Base-by-base conservation (phyloP, 2,888 invertebrate genomes). In the Smittia sp. region DNA sequence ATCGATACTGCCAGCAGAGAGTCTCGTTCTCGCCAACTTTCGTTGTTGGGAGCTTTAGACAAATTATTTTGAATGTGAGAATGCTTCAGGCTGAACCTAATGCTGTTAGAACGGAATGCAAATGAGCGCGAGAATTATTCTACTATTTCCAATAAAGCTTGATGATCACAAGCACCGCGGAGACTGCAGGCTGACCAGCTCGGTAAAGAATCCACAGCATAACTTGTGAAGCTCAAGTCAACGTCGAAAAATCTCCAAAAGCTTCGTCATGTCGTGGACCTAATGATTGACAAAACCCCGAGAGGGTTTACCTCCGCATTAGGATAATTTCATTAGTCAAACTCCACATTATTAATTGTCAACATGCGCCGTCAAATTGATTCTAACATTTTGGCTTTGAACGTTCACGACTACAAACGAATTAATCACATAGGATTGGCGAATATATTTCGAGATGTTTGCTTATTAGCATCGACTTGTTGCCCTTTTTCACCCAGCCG, bases 1-100 rank as follows among this genome's bases (percentile, higher is more conserved):
- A 72, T 72, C 72, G 62, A 72, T 72, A 72, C 32, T 72, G 58
- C 39, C 20, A 22, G 18, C 72, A 72, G 72, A 72, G 58, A n/a
- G 25, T 27, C 72, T 72, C 62, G 20, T 72, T 72, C 18, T 62
- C 20, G 20, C 62, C 6, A 32, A 38, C 25, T 72, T 72, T 72
- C 27, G 27, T 58, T 38, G 72, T 67, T 41, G 41, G 27, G 9
- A 11, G 63, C 27, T 27, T 27, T 25, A 20, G 62, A 63, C 24
- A 63, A n/a, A 46, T 15, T 46, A 46, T n/a, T 46, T 46, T 11
- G 46, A 46, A 46, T 46, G 46, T 15, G 15, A 46, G 3, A 46
- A n/a, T n/a, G 46, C 46, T 46, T 46, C 11, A n/a, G 46, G 46
- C 32, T 11, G 11, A 46, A 46, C 11, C 46, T 13, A 46, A 46